These are phyloP conservation scores for Drosophila ustulata DNA, from an alignment of 2,888 invertebrate genomes.

Conservation along the genomic window DNA sequence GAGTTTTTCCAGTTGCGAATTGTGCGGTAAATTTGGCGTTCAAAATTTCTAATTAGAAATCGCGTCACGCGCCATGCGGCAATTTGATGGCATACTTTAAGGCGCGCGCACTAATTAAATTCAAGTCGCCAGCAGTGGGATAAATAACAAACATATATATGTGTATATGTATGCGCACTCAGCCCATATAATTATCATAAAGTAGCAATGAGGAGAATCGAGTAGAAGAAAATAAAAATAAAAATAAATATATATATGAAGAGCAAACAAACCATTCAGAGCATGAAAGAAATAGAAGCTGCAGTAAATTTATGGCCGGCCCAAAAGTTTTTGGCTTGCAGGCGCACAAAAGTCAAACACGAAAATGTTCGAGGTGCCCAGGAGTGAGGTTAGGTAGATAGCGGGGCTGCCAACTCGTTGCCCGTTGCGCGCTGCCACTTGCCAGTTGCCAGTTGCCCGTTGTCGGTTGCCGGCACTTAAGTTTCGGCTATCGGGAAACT, in stretches of 20 bases:
- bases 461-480: constrained; percentile 57
- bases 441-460: constrained; percentile 52
- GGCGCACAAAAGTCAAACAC: constrained; percentile 54
- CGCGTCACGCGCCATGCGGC: constrained; percentile 43
- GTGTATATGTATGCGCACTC: background rate
- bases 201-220: constrained; percentile 29
- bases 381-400: constrained; percentile 47
- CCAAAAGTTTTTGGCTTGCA: constrained; percentile 61
- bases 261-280: constrained; percentile 46
- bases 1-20: constrained; percentile 14
- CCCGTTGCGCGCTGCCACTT: constrained; percentile 50
- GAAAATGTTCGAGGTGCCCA: constrained; percentile 13
- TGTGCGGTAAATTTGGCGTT: constrained; percentile 38
- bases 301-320: constrained; percentile 61
- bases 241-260: constrained; percentile 29
- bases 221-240: constrained; percentile 9
- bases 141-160: constrained; percentile 11
- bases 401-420: constrained; percentile 53
- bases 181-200: constrained; percentile 57
- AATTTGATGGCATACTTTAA: constrained; percentile 40
- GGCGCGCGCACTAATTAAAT: constrained; percentile 49
- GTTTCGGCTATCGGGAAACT: constrained; percentile 66
- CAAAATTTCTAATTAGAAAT: constrained; percentile 51
- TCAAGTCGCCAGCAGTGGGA: constrained; percentile 20
- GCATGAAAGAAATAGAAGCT: constrained; percentile 55